Evolutionary conservation across 2,797 vertebrate species (phyloP), one percentile per base, ranked within the genome.

Genomic region (Enoplosus armatus): DNA sequence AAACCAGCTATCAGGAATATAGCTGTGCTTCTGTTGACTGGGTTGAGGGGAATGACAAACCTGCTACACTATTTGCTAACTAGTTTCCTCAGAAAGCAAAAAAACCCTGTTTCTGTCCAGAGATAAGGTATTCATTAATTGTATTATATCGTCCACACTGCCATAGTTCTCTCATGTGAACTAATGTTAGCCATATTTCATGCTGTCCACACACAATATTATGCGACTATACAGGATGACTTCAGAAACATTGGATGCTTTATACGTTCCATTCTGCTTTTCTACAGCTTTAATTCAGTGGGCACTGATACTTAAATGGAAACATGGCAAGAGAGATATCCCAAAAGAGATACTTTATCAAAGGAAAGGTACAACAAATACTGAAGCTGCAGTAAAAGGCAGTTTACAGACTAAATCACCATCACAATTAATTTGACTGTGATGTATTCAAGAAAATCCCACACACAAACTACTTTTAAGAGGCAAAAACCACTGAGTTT

Each of bases 391-490:
- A 68, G 27, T 5, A 41, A 50, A 26, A 70, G 35, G 18, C 14
- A 12, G 16, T 37, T 72, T 12, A 63, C 7, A 77, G 66, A 35
- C 39, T 35, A 22, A 61, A 66, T 72, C 56, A 64, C n/a, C 37
- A 63, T 79, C 63, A 81, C 77, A 90, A 51, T 45, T 65, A 16
- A 72, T 91, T 90, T 86, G 89, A 90, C 86, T 87, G 90, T 87
- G 85, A 88, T 90, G 73, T 59, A 75, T 79, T 85, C 45, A 70
- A 70, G 66, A 89, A 78, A 87, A 90, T 93, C 89, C 89, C 79
- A 80, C 86, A 79, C 85, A 77, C 62, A 74, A 26, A 61, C 82
- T 87, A 88, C 93, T 83, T 93, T 93, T 92, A 92, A 93, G 75
- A 58, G 69, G 87, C 69, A 87, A 81, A 88, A 86, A 80, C 63